A percentile compares a stretch with the other conserved stretches of the same genome.
phyloP scores from a whole-genome alignment of 2,888 invertebrate species.

The Archaeoteleia sp. region DNA sequence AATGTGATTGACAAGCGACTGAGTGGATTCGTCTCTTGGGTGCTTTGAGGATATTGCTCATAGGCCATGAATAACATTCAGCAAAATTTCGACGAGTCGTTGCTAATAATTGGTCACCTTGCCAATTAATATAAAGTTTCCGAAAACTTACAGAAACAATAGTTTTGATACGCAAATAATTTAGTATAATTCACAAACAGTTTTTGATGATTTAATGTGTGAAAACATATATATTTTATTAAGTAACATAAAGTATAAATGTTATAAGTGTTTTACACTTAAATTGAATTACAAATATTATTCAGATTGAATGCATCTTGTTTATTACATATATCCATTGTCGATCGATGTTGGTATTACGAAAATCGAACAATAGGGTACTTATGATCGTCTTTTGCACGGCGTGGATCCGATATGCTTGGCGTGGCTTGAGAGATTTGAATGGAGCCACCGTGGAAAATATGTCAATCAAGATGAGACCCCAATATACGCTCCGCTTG shows the following conservation, averaged over 20 bases:
- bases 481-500: constrained; percentile 63
- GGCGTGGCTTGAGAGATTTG: constrained; percentile 49
- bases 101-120: constrained; percentile 41
- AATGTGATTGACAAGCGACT: constrained; percentile 50
- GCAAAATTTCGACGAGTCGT: constrained; percentile 43
- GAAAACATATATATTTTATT: too few species aligned
- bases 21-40: constrained; percentile 44
- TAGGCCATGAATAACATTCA: constrained; percentile 23
- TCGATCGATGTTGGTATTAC: constrained; percentile 39
- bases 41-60: constrained; percentile 13
- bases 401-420: constrained; percentile 39
- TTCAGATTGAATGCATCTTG: constrained; percentile 19
- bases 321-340: constrained; percentile 33
- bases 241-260: too few species aligned
- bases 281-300: constrained; percentile 12
- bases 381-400: constrained; percentile 50
- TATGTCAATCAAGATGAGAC: constrained; percentile 70
- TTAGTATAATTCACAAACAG: too few species aligned
- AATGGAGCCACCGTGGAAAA: constrained; percentile 66
- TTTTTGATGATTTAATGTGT: too few species aligned
- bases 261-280: constrained; percentile 7
- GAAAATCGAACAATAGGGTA: constrained; percentile 38
- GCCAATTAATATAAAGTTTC: too few species aligned
- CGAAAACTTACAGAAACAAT: too few species aligned
- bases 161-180: too few species aligned